Base-by-base conservation (phyloP, 2,888 invertebrate genomes). In the Octodonta nipae region DNA sequence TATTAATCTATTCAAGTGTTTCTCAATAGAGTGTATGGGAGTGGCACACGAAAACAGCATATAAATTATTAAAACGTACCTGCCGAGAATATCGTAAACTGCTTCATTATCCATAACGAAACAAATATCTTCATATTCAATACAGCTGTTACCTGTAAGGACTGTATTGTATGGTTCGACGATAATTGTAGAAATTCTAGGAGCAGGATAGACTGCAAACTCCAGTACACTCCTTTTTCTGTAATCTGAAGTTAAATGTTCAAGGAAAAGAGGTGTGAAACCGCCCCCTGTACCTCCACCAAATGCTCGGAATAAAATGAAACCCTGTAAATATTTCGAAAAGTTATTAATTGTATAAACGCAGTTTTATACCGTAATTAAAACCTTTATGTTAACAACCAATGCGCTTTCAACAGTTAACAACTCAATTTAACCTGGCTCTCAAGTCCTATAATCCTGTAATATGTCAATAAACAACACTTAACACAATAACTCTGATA, bases 281-380 rank as follows among this genome's bases (percentile, higher is more conserved):
- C 83, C 84, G 4, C 81, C 78, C 1, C 83, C 83, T 2, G 83
- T 82, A 3, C 83, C 83, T 1, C 83, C 83, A 15, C 82, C 82
- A 44, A 80, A 76, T 0, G 82, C 66, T 27, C 80, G 68, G 50
- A 73, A 71, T 30, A 78, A 54, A 3, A 80, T 62, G 45, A 81
- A 75, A 1, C 76, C 76, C 40, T 30, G 4, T 2, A 29, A 29
- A n/a, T n/a, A n/a, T n/a, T n/a, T n/a, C n/a, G n/a, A n/a, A n/a
- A n/a, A n/a, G n/a, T n/a, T n/a, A n/a, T n/a, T n/a, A n/a, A n/a
- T n/a, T n/a, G n/a, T n/a, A n/a, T n/a, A n/a, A n/a, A n/a, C n/a
- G n/a, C n/a, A n/a, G n/a, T n/a, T n/a, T n/a, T n/a, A n/a, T n/a
- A n/a, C n/a, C n/a, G n/a, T n/a, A n/a, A n/a, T n/a, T n/a, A n/a